phyloP scores from a whole-genome alignment of 2,797 vertebrate species.

The Tapirus indicus region DNA sequence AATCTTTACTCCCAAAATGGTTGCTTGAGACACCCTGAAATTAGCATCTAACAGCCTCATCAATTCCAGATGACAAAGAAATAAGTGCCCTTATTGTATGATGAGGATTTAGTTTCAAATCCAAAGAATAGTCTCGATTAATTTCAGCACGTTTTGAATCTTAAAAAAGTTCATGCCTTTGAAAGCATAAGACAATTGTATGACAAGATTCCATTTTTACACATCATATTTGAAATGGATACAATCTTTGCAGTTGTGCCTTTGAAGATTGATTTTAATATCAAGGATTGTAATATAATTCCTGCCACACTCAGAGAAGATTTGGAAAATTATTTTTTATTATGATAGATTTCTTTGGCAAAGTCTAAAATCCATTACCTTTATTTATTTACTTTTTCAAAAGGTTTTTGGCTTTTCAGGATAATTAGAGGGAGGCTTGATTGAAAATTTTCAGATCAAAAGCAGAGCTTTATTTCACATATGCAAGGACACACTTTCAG shows the following conservation, averaged over 20 bases:
- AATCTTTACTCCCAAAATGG: slow-evolving; percentile 80
- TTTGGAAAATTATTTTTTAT: background rate
- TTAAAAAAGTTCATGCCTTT: slow-evolving; percentile 71
- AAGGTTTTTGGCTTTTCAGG: background rate
- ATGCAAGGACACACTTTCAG: background rate
- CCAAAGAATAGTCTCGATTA: slow-evolving; percentile 67
- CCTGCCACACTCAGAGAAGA: background rate
- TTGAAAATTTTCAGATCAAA: background rate
- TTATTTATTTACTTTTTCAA: background rate
- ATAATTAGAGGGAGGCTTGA: background rate
- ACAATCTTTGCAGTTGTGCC: slow-evolving; percentile 50
- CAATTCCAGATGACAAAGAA: slow-evolving; percentile 81
- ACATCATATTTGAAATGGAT: slow-evolving; percentile 66
- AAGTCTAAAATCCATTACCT: slow-evolving; percentile 8
- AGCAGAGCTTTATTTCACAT: background rate
- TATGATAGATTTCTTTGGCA: background rate
- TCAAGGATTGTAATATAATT: background rate
- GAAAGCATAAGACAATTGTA: slow-evolving; percentile 40
- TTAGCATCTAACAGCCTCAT: slow-evolving; percentile 84
- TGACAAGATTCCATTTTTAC: slow-evolving; percentile 67
- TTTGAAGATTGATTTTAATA: slow-evolving; percentile 48
- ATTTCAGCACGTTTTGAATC: slow-evolving; percentile 73
- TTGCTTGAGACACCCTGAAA: slow-evolving; percentile 84
- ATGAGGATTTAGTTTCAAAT: slow-evolving; percentile 76
- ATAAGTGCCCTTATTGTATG: slow-evolving; percentile 79